phyloP scores from a whole-genome alignment of 2,888 invertebrate species.

The Meghimatium bilineatum region DNA sequence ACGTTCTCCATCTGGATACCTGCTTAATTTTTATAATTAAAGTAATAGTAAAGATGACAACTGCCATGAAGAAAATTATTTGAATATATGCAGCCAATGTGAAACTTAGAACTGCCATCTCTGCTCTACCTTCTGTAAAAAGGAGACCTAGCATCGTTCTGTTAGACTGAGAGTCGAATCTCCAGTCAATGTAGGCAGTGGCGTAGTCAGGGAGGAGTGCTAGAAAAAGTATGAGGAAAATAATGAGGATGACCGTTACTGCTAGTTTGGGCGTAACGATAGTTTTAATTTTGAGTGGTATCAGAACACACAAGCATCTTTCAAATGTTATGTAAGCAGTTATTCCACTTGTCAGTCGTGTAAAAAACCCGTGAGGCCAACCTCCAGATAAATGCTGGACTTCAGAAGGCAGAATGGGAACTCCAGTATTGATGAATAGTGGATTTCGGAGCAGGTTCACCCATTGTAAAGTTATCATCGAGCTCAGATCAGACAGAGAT shows the following conservation, averaged over 20 bases:
- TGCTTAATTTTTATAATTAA: conserved; percentile 1
- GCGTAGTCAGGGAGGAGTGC: not conserved
- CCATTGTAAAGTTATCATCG: not conserved
- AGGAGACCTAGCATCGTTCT: not conserved
- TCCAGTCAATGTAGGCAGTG: conserved; percentile 9
- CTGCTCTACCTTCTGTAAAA: not conserved
- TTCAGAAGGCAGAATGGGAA: not conserved
- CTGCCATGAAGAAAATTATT: conserved; percentile 11
- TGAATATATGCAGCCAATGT: conserved; percentile 19
- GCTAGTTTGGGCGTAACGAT: not conserved
- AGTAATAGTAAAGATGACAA: not conserved
- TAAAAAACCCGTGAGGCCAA: conserved; percentile 2
- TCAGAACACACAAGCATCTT: not conserved
- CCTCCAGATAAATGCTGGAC: not conserved
- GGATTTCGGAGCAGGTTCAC: not conserved
- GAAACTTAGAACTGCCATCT: conserved; percentile 11
- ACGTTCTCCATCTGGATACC: not conserved
- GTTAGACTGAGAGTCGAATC: not conserved
- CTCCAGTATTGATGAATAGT: not conserved
- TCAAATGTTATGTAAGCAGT: conserved; percentile 8
- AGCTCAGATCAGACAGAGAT: not conserved
- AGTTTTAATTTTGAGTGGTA: not conserved
- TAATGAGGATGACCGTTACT: not conserved
- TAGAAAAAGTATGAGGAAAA: not conserved
- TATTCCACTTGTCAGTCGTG: not conserved